Conservation (phyloP, 2,888 invertebrate species). For the Caenorhabditis sinica region DNA sequence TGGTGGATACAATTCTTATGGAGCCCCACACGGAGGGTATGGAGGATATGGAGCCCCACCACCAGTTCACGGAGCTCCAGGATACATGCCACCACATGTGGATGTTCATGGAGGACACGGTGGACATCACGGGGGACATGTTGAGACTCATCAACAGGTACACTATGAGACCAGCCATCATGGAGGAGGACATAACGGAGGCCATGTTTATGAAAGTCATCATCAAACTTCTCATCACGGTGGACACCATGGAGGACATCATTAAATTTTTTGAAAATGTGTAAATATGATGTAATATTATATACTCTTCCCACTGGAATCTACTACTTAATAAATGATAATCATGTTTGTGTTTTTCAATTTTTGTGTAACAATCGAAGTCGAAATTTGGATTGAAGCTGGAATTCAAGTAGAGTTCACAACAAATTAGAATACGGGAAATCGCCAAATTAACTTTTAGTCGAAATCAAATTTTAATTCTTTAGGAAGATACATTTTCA, state of each 20-base stretch:
- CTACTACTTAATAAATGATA: constrained; percentile 11
- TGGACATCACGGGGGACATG: neutral
- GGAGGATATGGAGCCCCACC: constrained; percentile 35
- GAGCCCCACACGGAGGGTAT: constrained; percentile 17
- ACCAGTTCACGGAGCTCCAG: constrained; percentile 52
- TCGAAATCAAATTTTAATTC: no score
- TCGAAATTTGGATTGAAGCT: no score
- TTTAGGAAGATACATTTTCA: no score
- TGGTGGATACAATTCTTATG: constrained; percentile 26
- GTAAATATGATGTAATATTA: neutral
- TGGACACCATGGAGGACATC: constrained; percentile 17
- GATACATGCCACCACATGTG: constrained; percentile 37
- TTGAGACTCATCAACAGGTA: neutral
- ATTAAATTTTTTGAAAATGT: neutral
- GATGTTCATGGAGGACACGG: constrained; percentile 16
- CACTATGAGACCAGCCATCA: constrained; percentile 8
- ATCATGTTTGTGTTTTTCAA: neutral
- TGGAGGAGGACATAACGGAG: constrained; percentile 13
- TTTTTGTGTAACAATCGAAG: neutral
- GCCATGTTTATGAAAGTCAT: constrained; percentile 25
- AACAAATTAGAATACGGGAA: no score
- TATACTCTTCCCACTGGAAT: neutral
- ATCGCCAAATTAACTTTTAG: no score
- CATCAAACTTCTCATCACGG: constrained; percentile 19
- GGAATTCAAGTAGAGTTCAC: no score